A percentile compares a stretch with the other conserved stretches of the same genome.
phyloP scores from a whole-genome alignment of 2,888 invertebrate species.

The Drosophila antonietae region DNA sequence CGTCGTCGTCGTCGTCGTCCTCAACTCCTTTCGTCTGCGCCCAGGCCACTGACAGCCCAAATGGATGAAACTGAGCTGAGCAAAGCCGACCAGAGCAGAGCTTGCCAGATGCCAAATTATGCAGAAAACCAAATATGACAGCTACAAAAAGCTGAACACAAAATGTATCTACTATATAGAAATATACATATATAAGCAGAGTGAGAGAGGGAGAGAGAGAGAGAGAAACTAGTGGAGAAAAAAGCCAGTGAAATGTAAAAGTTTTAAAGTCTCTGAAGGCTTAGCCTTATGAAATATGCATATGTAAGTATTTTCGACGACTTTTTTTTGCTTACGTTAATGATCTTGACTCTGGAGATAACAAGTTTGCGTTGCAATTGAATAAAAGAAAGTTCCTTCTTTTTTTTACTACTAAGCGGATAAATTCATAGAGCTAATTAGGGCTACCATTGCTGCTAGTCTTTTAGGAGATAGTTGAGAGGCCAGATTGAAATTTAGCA shows the following conservation, averaged over 20 bases:
- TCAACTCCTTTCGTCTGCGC: slow-evolving; percentile 6
- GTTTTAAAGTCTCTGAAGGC: slow-evolving; percentile 29
- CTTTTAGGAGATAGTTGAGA: background rate
- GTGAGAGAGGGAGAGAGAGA: no score
- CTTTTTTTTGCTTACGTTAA: slow-evolving; percentile 17
- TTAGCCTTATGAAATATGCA: slow-evolving; percentile 43
- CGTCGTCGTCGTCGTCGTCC: slow-evolving; percentile 22
- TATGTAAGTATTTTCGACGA: slow-evolving; percentile 37
- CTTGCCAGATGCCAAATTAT: slow-evolving; percentile 65
- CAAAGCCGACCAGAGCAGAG: slow-evolving; percentile 6
- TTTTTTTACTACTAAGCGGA: background rate
- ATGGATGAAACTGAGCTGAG: slow-evolving; percentile 11
- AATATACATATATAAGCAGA: background rate
- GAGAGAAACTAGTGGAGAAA: slow-evolving; percentile 4
- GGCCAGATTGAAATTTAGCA: background rate
- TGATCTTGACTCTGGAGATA: slow-evolving; percentile 40
- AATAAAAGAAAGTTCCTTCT: slow-evolving; percentile 12
- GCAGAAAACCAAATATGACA: slow-evolving; percentile 66
- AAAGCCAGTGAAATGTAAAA: slow-evolving; percentile 41
- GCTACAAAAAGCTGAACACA: slow-evolving; percentile 32
- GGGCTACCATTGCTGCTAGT: background rate
- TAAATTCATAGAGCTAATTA: background rate
- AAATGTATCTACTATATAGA: slow-evolving; percentile 1
- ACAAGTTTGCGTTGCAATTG: slow-evolving; percentile 38
- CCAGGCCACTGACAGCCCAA: slow-evolving; percentile 17